These are phyloP conservation scores for Montifringilla adamsi DNA, from an alignment of 2,113 vertebrate genomes.

Conservation along the genomic window DNA sequence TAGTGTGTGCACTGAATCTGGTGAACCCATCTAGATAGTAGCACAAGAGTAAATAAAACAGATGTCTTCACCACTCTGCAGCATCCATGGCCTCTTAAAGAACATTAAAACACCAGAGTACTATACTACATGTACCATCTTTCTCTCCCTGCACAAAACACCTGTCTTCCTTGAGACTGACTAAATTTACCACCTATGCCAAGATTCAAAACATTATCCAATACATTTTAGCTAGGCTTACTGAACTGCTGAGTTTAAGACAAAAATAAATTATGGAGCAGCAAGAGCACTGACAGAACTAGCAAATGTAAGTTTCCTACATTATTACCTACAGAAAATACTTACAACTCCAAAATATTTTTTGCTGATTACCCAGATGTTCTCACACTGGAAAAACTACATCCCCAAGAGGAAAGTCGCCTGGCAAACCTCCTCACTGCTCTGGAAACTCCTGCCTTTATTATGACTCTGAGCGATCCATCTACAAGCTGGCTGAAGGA, in stretches of 20 bases:
- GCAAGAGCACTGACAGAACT: not conserved
- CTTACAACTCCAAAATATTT: not conserved
- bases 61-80: not conserved
- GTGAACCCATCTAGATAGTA: slow-evolving; percentile 8
- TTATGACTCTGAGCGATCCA: not conserved
- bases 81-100: not conserved
- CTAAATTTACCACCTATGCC: not conserved
- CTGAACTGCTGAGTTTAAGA: not conserved
- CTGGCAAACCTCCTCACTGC: not conserved
- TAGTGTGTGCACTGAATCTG: not conserved
- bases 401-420: accelerated
- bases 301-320: not conserved
- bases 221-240: not conserved
- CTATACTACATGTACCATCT: accelerated
- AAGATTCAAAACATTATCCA: not conserved
- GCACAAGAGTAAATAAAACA: not conserved
- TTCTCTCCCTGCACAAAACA: not conserved
- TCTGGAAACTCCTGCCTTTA: not conserved
- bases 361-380: not conserved
- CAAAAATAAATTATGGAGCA: not conserved
- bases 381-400: not conserved
- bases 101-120: not conserved
- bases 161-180: not conserved
- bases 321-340: not conserved
- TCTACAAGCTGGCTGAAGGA: not conserved